A percentile compares a stretch with the other conserved stretches of the same genome.
phyloP scores from a whole-genome alignment of 2,113 vertebrate species.

The Amblyopsis rosae region DNA sequence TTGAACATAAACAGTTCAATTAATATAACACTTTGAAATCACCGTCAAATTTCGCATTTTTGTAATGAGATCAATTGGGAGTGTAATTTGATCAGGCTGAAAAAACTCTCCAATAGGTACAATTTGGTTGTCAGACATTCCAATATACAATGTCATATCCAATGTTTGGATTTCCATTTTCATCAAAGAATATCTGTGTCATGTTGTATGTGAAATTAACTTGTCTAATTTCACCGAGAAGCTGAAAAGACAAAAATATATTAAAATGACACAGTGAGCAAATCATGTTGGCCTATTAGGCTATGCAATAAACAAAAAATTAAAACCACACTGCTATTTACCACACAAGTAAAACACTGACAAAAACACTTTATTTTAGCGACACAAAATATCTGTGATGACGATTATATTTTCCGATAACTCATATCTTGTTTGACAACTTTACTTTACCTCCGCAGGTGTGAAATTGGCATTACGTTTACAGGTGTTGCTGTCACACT shows the following conservation, averaged over 20 bases:
- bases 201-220: constrained; percentile 43
- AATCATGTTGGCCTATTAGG: background rate
- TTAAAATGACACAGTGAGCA: constrained; percentile 1
- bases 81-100: background rate
- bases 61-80: background rate
- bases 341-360: no score
- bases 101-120: constrained; percentile 47
- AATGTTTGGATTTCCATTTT: constrained; percentile 37
- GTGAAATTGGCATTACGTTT: constrained; percentile 17
- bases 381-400: no score
- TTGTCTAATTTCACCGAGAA: constrained; percentile 47
- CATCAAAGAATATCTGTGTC: constrained; percentile 41
- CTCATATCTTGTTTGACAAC: background rate
- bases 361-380: no score
- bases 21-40: constrained; percentile 2
- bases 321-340: no score
- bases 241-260: constrained; percentile 34
- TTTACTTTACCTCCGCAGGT: constrained; percentile 51
- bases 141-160: constrained; percentile 60
- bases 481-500: constrained; percentile 41
- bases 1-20: background rate
- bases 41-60: constrained; percentile 18
- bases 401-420: background rate
- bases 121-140: constrained; percentile 16
- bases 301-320: no score